Base-by-base conservation (phyloP, 2,113 vertebrate genomes). In the Colaptes auratus region DNA sequence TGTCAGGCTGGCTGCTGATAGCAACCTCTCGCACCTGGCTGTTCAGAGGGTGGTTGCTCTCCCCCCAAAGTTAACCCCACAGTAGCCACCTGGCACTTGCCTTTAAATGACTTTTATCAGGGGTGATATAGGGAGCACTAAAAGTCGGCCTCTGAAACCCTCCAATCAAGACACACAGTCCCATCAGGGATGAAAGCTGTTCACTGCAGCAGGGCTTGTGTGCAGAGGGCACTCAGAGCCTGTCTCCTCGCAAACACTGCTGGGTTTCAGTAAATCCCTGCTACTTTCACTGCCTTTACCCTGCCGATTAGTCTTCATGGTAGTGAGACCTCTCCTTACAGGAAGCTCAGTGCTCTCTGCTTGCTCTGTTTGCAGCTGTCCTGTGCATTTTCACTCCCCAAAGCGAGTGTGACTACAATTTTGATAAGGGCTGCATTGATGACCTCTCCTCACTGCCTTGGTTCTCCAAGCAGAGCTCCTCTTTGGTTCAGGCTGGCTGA, bases 391-490 rank as follows among this genome's bases (percentile, higher is more conserved):
- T 66, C 84, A 44, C 31, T 7, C 63, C 77, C 83, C 81, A 61
- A 73, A 88, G 71, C 30, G 86, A 86, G 65, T 3, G 0, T 16
- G 72, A 64, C 83, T 55, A 66, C 27, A 87, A 90, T 87, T 60
- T 69, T 0, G 9, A 16, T 90, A 84, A 78, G 76, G 69, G n/a
- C 66, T 93, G 80, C 59, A 87, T 86, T 93, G 90, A 88, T 35
- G 53, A 52, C 86, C 59, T 23, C 65, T 75, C 72, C n/a, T 16
- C 1, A 0, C 39, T 58, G 81, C 58, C 69, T 35, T 7, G 9
- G 39, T 31, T 35, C 86, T 95, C 70, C 86, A 65, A 72, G 65
- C 63, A 75, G 58, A 88, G 66, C 17, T 95, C 53, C 83, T 92
- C 86, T 75, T 86, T 39, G 70, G 33, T 42, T 61, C 53, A 85